Conservation (phyloP, 2,113 vertebrate genomes). For the Otocyon megalotis region DNA sequence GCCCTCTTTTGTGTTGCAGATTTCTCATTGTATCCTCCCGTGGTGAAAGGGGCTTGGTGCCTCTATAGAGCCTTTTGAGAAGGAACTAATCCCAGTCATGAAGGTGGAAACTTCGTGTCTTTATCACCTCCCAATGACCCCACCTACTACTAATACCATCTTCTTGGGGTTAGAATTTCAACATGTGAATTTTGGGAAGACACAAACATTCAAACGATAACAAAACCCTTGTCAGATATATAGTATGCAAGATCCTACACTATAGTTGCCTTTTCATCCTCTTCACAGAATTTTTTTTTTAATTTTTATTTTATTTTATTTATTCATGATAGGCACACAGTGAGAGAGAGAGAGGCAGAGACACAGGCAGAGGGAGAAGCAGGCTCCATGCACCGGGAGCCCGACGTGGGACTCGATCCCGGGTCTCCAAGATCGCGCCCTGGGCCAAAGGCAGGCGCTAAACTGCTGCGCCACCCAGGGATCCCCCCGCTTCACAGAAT, state of each 20-base stretch:
- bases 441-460: no score
- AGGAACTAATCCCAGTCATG: background rate
- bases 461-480: no score
- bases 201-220: background rate
- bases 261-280: background rate
- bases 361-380: no score
- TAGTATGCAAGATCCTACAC: background rate
- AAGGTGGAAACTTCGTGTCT: background rate
- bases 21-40: background rate
- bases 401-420: no score
- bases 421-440: no score
- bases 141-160: background rate
- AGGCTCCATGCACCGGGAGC: no score
- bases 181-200: background rate
- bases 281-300: background rate
- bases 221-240: background rate
- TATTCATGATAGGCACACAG: no score
- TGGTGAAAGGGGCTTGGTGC: background rate
- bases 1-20: background rate
- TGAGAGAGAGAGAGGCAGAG: no score
- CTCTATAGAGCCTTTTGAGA: background rate
- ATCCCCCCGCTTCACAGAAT: background rate
- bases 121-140: background rate
- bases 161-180: background rate
- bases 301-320: no score